Base-by-base conservation (phyloP, 1,140 invertebrate genomes). In the Drepana arcuata region DNA sequence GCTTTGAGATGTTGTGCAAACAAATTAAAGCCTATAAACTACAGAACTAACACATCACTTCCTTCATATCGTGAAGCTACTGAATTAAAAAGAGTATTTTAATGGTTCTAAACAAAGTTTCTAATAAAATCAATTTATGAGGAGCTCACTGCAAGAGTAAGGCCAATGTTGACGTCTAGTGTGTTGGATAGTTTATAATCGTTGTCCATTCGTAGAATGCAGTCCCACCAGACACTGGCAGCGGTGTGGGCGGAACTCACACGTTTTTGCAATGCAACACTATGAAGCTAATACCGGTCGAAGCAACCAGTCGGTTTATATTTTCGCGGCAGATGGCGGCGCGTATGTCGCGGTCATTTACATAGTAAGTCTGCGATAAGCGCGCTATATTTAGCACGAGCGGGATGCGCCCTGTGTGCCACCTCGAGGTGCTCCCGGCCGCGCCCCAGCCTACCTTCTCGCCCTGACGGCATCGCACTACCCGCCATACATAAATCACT, bases 311-410 rank as follows among this genome's bases (percentile, higher is more conserved):
- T 53, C 45, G 34, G 49, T 59, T 61, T 51, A 60, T 62, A 62
- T 67, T 73, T 72, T 72, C 50, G 67, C 69, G 48, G 68, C 72
- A 71, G 65, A 62, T 74, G 69, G 62, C 52, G 43, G 47, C 45
- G 56, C 37, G 61, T 63, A 63, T 66, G 63, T 67, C 64, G 64
- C 71, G 70, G 73, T 75, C 72, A 79, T 79, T 79, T 75, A 75
- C 73, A 78, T 78, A 79, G 62, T 75, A 75, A 75, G 65, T 69
- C 54, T 51, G 32, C 69, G 74, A 82, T 79, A 79, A 82, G 72
- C 62, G 63, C 27, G 61, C 74, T 82, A 82, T 74, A 78, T 79
- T 79, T 82, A 82, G 74, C 69, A 33, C 60, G 47, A 55, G 48
- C 50, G 48, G 61, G 71, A 77, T 75, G 65, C 53, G 62, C 54